Conservation (phyloP, 2,797 vertebrate genomes). For the Acropternis orthonyx region DNA sequence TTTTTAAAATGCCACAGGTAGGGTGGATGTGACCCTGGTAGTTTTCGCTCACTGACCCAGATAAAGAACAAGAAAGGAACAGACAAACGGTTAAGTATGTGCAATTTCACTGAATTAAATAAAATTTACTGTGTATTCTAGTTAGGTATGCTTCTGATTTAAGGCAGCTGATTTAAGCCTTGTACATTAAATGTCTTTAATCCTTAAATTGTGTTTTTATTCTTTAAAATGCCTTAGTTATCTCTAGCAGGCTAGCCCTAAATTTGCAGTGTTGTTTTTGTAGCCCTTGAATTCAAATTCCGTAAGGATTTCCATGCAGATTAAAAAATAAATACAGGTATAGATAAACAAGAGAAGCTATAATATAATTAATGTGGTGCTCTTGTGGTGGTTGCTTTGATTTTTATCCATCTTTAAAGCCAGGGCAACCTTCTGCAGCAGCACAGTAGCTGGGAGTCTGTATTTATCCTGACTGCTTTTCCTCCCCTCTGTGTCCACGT, state of each 20-base stretch:
- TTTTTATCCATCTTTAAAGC: background rate
- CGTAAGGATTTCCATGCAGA: background rate
- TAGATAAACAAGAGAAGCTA: background rate
- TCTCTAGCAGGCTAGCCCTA: background rate
- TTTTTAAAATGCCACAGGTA: background rate
- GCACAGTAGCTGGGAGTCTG: background rate
- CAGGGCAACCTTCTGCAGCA: background rate
- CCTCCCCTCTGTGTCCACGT: fast-evolving
- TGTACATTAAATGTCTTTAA: background rate
- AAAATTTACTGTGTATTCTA: background rate
- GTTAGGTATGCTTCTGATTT: background rate
- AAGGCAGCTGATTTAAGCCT: background rate
- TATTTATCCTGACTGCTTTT: background rate
- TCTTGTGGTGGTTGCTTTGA: background rate
- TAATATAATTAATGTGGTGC: background rate
- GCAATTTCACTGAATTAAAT: background rate
- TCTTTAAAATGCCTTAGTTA: background rate
- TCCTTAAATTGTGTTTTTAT: background rate
- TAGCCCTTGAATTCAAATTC: background rate
- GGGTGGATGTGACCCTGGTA: background rate
- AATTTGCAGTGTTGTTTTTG: background rate
- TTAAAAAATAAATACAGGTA: background rate
- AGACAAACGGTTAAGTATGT: background rate
- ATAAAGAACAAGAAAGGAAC: background rate
- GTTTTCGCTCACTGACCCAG: background rate